Evolutionary conservation across 2,797 vertebrate species (phyloP), one percentile per base, ranked within the genome.

Genomic region (Danio aesculapii): DNA sequence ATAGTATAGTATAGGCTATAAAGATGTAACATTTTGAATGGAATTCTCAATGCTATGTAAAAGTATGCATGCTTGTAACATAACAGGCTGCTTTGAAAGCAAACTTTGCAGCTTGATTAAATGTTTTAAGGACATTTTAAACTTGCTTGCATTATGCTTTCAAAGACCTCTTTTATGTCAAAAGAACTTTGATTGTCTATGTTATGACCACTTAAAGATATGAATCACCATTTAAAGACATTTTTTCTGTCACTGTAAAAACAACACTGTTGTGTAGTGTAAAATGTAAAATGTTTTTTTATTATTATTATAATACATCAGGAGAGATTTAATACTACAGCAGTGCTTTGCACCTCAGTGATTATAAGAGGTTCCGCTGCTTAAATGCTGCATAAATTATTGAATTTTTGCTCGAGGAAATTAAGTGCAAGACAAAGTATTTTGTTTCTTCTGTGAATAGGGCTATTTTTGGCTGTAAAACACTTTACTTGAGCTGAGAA

Each of bases 341-440:
- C 52, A 62, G 19, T 16, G 17, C n/a, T 19, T 46, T 71, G 57
- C 30, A 19, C 6, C 50, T 43, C 39, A 21, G 7, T 73, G 14
- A 75, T 47, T 74, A 74, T 74, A 9, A 61, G 19, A 50, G n/a
- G 73, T 50, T 43, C 46, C 47, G 1, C 59, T 52, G 47, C 44
- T 62, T 75, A 62, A 62, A 75, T 62, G 16, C 58, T 62, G 72
- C 16, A 62, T 75, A 75, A 39, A 41, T 50, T 61, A 74, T 49
- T 17, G 3, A 39, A 50, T 41, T 50, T n/a, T 50, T 62, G 72
- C 58, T 75, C 17, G 16, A 62, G 46, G 72, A 75, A 75, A 75
- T 62, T n/a, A 62, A 75, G 49, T 41, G 13, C 30, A 55, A 17
- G 50, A 55, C 50, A 55, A 71, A 69, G 8, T 16, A 12, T 19